phyloP scores from a whole-genome alignment of 2,888 invertebrate species.

The Neocrepidodera transversa region DNA sequence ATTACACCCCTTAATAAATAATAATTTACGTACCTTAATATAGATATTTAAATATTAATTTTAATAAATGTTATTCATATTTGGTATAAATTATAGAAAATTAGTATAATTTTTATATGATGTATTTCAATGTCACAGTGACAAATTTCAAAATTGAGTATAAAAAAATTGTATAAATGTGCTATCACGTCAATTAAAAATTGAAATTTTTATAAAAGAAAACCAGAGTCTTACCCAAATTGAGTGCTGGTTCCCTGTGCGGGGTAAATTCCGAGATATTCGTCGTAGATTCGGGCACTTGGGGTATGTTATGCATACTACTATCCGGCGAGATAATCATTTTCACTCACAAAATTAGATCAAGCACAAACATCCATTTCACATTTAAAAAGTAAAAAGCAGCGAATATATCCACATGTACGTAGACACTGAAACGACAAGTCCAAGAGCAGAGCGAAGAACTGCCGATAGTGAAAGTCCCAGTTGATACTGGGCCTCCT shows the following conservation, averaged over 20 bases:
- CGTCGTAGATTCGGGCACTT: conserved; percentile 63
- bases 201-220: too few relatives aligned
- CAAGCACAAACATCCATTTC: conserved; percentile 26
- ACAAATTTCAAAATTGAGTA: too few relatives aligned
- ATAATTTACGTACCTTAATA: too few relatives aligned
- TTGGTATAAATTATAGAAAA: too few relatives aligned
- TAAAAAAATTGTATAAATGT: too few relatives aligned
- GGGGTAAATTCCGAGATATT: conserved; percentile 50
- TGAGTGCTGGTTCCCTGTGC: conserved; percentile 70
- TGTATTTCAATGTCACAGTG: too few relatives aligned
- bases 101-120: too few relatives aligned
- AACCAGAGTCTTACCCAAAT: conserved; percentile 73
- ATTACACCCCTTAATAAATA: too few relatives aligned
- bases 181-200: too few relatives aligned
- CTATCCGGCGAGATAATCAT: conserved; percentile 76
- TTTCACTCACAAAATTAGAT: conserved; percentile 35
- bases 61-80: too few relatives aligned
- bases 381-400: conserved; percentile 2
- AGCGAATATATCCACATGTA: conserved; percentile 32
- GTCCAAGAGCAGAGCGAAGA: conserved; percentile 54
- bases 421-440: conserved; percentile 44
- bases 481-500: conserved; percentile 58
- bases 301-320: conserved; percentile 61
- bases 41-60: too few relatives aligned
- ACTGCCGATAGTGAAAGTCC: conserved; percentile 62